These are phyloP conservation scores for Hylomyscus alleni DNA, from an alignment of 2,797 vertebrate genomes.

Conservation along the genomic window DNA sequence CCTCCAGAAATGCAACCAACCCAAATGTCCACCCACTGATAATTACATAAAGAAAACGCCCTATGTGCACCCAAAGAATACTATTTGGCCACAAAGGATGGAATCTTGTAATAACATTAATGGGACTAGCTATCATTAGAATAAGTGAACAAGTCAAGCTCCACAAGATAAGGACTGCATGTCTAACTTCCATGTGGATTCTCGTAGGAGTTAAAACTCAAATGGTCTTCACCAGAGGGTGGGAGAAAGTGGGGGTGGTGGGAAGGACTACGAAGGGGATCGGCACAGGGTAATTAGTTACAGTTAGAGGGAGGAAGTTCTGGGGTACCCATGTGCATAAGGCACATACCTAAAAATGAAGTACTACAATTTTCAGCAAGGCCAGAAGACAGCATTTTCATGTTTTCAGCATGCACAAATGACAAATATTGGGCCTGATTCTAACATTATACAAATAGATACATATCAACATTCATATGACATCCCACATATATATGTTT, in stretches of 20 bases:
- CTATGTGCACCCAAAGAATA: too few species aligned
- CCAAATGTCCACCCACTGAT: background rate
- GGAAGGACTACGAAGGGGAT: fast-evolving
- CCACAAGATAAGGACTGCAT: background rate
- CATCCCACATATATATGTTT: background rate
- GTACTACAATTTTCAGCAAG: background rate
- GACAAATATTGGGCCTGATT: background rate
- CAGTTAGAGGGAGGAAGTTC: background rate
- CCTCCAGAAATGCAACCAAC: background rate
- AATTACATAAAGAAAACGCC: background rate
- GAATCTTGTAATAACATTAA: background rate
- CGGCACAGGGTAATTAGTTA: background rate
- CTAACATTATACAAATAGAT: background rate
- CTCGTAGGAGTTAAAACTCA: background rate
- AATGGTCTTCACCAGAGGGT: background rate
- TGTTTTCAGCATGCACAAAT: background rate
- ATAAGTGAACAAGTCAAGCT: background rate
- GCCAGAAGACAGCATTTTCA: background rate
- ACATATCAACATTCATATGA: background rate
- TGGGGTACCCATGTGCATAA: too few species aligned
- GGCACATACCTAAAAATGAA: background rate
- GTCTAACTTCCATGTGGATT: background rate
- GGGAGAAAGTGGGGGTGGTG: background rate
- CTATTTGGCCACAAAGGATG: too few species aligned
- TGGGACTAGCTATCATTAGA: background rate